These are phyloP conservation scores for Parauchenoglanis punctatus DNA, from an alignment of 2,797 vertebrate species.

Conservation along the genomic window DNA sequence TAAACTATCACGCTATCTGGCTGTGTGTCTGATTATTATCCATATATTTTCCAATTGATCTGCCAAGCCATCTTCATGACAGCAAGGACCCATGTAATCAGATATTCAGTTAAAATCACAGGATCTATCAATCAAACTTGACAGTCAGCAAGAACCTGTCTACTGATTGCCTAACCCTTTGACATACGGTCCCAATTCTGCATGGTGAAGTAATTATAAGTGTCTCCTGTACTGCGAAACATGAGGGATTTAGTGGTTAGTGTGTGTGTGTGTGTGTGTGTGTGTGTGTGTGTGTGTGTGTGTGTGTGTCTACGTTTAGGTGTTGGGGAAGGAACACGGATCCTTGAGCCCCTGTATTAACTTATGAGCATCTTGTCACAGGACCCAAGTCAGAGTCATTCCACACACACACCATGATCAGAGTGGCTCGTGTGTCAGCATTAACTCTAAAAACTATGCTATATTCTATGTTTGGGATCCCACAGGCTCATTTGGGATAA, in stretches of 20 bases:
- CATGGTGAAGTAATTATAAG: background rate
- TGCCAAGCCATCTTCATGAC: background rate
- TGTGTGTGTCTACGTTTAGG: background rate
- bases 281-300: background rate
- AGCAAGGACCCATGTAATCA: background rate
- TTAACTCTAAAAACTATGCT: background rate
- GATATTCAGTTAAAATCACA: background rate
- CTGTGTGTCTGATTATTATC: constrained; percentile 3
- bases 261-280: constrained; percentile 2
- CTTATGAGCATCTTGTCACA: constrained; percentile 37
- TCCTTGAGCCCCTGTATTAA: constrained; percentile 21
- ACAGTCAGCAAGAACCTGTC: background rate
- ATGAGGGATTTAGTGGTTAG: constrained; percentile 3
- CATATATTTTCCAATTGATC: background rate
- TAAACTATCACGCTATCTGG: background rate
- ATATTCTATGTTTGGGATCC: background rate
- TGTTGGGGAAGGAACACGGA: constrained; percentile 32
- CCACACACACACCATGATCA: constrained; percentile 20
- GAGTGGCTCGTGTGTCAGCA: constrained; percentile 27
- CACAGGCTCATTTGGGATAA: background rate
- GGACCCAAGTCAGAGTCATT: constrained; percentile 37
- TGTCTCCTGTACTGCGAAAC: background rate
- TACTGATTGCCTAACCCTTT: background rate
- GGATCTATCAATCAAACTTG: constrained; percentile 13
- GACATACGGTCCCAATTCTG: background rate